Percentiles rank a stretch among this genome's conserved stretches.
Conservation (phyloP, 2,797 vertebrate genomes). For the Ceyx erithaca region DNA sequence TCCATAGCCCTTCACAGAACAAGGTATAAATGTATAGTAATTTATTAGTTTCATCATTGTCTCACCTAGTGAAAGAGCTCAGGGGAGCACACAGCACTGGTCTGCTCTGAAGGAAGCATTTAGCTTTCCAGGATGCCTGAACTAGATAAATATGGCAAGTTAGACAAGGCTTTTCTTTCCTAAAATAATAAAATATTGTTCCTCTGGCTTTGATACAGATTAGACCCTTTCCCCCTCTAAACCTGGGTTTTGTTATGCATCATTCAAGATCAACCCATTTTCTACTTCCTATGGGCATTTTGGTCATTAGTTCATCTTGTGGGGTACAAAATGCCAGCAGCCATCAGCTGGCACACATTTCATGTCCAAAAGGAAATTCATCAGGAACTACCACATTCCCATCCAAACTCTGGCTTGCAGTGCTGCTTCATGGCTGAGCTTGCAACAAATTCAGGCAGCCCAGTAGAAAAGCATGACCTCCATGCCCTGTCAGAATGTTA, state of each 20-base stretch:
- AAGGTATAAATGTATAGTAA: neutral
- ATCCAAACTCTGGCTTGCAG: neutral
- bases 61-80: neutral
- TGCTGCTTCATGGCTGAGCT: accelerated
- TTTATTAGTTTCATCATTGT: neutral
- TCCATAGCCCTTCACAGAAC: neutral
- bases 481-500: accelerated
- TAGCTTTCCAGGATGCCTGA: neutral
- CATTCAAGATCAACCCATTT: neutral
- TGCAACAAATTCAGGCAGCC: neutral
- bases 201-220: neutral
- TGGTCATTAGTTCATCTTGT: no score
- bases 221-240: neutral
- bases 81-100: accelerated
- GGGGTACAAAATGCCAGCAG: neutral
- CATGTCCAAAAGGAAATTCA: neutral
- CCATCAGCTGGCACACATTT: neutral
- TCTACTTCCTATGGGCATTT: neutral
- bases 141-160: neutral
- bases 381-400: neutral
- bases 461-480: accelerated
- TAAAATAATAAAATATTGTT: neutral
- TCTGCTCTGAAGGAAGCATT: neutral
- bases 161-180: neutral
- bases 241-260: neutral